phyloP scores from a whole-genome alignment of 2,797 vertebrate genomes.

The Otus scops region DNA sequence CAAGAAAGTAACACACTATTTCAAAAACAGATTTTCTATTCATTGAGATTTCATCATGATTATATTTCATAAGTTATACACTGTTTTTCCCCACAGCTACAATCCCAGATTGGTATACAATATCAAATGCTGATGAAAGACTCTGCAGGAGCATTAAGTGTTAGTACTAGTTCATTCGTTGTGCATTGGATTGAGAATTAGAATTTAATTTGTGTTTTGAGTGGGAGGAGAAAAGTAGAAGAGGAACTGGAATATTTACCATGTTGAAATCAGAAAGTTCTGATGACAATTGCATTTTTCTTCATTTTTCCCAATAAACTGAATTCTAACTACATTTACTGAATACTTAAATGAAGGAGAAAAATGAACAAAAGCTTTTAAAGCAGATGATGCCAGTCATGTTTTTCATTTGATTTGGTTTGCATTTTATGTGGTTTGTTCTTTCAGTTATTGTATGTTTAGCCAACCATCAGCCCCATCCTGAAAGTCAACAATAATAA shows the following conservation, averaged over 20 bases:
- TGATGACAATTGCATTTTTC: not conserved
- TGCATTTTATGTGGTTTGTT: conserved; percentile 31
- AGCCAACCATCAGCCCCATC: conserved; percentile 40
- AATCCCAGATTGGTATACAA: not conserved
- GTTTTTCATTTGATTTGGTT: conserved; percentile 5
- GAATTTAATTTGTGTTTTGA: not conserved
- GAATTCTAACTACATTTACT: not conserved
- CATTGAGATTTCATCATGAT: not conserved
- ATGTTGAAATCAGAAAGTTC: not conserved
- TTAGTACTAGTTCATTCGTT: not conserved
- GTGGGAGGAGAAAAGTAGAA: not conserved
- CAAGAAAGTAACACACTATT: not conserved
- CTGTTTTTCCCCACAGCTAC: not conserved
- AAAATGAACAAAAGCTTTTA: not conserved
- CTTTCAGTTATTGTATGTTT: conserved; percentile 47
- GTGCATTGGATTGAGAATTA: not conserved
- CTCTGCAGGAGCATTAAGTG: not conserved
- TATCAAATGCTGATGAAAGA: not conserved
- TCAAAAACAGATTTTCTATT: not conserved
- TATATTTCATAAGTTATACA: not conserved
- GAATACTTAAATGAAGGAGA: not conserved
- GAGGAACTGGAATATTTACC: not conserved
- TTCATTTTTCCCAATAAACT: not conserved
- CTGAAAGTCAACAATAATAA: conserved; percentile 77
- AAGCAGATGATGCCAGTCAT: not conserved